Base-by-base conservation (phyloP, 2,113 vertebrate species). In the Menura novaehollandiae region DNA sequence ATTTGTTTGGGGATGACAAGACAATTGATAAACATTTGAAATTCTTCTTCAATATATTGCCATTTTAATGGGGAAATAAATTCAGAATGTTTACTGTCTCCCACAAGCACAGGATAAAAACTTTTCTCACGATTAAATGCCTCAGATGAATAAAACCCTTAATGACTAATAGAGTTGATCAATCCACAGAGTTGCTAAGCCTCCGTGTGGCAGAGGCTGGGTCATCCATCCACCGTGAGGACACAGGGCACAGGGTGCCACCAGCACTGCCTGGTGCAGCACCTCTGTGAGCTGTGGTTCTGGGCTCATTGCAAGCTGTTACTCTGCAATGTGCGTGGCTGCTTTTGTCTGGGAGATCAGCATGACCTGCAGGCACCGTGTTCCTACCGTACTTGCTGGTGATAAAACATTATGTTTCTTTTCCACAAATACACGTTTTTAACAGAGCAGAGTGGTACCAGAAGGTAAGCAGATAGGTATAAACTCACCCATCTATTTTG, bases 261-360 rank as follows among this genome's bases (percentile, higher is more conserved):
- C 35, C 24, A 35, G 23, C 4, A 3, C 62, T 75, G 39, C 21
- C 55, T 26, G 28, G 8, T 43, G 30, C 85, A 64, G 21, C 23
- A 2, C 1, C 1, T 39, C 27, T 47, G 21, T 47, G 35, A 3
- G 1, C 47, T 4, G 3, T 37, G 47, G 7, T 55, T 88, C 69
- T 68, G 12, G 17, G 4, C 37, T 35, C 2, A 2, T 52, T 79
- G 68, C 12, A 35, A 43, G 26, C 24, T 28, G 5, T 47, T 32
- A 13, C 21, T 26, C 37, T 90, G 22, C 71, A 30, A 3, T 32
- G 44, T 60, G 12, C 0, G 0, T n/a, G 64, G 46, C 44, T 62
- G 44, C 67, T 58, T 80, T 46, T 83, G 39, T 44, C 62, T n/a
- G 37, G 7, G 1, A 74, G 16, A 60, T 47, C 15, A 43, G 33